A percentile compares a stretch with the other conserved stretches of the same genome.
phyloP scores from a whole-genome alignment of 2,888 invertebrate species.

The Drosophila niveifrons region DNA sequence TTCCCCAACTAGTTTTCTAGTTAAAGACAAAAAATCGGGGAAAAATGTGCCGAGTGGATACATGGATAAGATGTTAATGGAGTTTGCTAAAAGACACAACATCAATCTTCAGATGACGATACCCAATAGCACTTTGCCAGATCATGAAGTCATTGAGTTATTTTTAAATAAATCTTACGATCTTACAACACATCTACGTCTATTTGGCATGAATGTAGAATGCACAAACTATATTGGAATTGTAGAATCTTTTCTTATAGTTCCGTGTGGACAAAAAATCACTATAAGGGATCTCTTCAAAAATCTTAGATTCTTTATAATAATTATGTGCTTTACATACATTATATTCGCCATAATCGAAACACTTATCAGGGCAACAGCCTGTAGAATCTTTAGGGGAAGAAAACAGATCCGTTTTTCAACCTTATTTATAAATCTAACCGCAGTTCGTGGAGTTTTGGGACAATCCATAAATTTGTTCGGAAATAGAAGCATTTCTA shows the following conservation, averaged over 20 bases:
- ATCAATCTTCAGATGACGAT: slow-evolving; percentile 1
- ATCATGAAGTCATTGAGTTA: neutral
- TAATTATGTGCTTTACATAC: neutral
- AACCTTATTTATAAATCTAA: neutral
- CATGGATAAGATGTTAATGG: neutral
- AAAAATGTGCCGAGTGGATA: neutral
- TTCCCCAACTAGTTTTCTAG: slow-evolving; percentile 1
- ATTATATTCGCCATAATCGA: neutral
- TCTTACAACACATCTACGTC: neutral
- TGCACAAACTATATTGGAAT: neutral
- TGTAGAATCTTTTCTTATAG: slow-evolving; percentile 16
- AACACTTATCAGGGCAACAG: neutral
- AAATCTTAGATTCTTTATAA: neutral
- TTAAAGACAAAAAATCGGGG: neutral
- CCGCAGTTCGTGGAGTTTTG: neutral
- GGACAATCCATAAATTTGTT: neutral
- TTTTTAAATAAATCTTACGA: slow-evolving; percentile 2
- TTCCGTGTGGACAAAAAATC: slow-evolving; percentile 35
- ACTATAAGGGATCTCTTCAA: neutral
- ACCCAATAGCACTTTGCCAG: neutral
- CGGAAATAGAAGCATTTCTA: neutral
- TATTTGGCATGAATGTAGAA: neutral
- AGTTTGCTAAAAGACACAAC: slow-evolving; percentile 35
- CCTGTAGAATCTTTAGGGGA: neutral
- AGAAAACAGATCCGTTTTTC: neutral